Evolutionary conservation across 30 jellyfish, hydroid and myxozoan genomes (phyloP).

Genomic region (Pelagia noctiluca): DNA sequence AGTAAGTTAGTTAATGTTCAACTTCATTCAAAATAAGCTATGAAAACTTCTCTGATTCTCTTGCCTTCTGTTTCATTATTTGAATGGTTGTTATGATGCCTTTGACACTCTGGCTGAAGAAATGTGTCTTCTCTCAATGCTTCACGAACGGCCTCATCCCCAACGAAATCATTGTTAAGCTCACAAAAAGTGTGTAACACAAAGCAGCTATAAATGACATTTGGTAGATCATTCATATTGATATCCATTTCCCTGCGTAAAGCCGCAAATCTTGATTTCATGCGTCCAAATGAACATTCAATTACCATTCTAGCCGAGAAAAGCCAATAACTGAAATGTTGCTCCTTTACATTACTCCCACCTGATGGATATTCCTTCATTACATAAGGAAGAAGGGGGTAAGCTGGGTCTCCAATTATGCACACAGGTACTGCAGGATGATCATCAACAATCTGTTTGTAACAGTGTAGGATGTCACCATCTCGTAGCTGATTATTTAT

Average conservation of each 20-base stretch:
- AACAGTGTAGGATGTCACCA: constrained; percentile 22
- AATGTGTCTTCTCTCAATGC: constrained; percentile 8
- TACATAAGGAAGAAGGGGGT: constrained; percentile 58
- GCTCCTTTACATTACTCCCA: constrained; percentile 43
- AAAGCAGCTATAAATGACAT: constrained; percentile 57
- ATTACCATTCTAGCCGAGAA: constrained; percentile 75
- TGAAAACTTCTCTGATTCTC: constrained; percentile 16
- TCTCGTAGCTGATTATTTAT: constrained; percentile 31
- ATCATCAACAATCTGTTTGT: constrained; percentile 47
- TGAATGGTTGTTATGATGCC: no score
- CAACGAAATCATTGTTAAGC: constrained; percentile 10
- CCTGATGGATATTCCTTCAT: constrained; percentile 67
- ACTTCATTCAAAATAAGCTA: constrained; percentile 32
- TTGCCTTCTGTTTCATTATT: constrained; percentile 40
- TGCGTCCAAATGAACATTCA: constrained; percentile 72
- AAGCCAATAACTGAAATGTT: constrained; percentile 39
- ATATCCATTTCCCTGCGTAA: constrained; percentile 61
- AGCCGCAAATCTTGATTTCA: constrained; percentile 61
- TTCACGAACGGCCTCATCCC: constrained; percentile 6
- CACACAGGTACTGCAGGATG: constrained; percentile 57
- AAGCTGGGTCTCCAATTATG: constrained; percentile 70
- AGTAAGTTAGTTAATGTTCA: no score
- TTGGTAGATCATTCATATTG: neutral
- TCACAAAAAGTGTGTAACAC: constrained; percentile 57
- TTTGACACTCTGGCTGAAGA: constrained; percentile 39